Conservation (phyloP, 2,888 invertebrate species). For the Pocota personata region DNA sequence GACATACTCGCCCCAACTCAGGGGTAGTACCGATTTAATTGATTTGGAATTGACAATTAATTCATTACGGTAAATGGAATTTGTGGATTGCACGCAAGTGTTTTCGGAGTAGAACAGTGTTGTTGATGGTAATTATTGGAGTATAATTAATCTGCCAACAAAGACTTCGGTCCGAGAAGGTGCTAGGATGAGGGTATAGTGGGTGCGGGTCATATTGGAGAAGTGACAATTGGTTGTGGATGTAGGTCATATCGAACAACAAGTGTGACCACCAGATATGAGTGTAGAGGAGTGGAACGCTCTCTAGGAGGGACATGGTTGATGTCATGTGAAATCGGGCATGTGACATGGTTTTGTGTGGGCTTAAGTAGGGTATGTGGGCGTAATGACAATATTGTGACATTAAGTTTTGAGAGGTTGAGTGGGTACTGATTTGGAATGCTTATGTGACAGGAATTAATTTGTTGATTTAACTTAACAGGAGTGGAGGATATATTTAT, state of each 20-base stretch:
- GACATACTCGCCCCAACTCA: neutral
- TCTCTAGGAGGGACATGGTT: constrained; percentile 22
- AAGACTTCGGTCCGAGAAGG: neutral
- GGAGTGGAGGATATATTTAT: neutral
- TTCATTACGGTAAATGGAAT: constrained; percentile 61
- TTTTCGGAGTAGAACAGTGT: constrained; percentile 55
- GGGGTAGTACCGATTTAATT: constrained; percentile 50
- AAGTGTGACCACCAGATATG: constrained; percentile 48
- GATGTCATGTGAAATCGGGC: constrained; percentile 55
- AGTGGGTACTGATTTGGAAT: constrained; percentile 27
- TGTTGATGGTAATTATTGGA: constrained; percentile 40
- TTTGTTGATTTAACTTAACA: constrained; percentile 17
- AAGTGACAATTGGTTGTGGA: no score
- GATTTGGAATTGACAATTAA: constrained; percentile 68
- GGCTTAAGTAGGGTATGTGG: constrained; percentile 7
- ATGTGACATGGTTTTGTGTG: constrained; percentile 46
- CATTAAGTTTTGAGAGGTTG: constrained; percentile 33
- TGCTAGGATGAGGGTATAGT: neutral
- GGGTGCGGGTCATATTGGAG: constrained; percentile 33
- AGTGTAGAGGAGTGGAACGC: constrained; percentile 6
- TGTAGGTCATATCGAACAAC: no score
- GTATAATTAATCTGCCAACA: constrained; percentile 59
- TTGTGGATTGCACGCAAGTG: constrained; percentile 47
- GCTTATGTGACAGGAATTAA: constrained; percentile 40
- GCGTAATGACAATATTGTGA: constrained; percentile 49